Evolutionary conservation across 2,797 vertebrate genomes (phyloP), one percentile per base, ranked within the genome.

Genomic region (Cossypha polioptera): DNA sequence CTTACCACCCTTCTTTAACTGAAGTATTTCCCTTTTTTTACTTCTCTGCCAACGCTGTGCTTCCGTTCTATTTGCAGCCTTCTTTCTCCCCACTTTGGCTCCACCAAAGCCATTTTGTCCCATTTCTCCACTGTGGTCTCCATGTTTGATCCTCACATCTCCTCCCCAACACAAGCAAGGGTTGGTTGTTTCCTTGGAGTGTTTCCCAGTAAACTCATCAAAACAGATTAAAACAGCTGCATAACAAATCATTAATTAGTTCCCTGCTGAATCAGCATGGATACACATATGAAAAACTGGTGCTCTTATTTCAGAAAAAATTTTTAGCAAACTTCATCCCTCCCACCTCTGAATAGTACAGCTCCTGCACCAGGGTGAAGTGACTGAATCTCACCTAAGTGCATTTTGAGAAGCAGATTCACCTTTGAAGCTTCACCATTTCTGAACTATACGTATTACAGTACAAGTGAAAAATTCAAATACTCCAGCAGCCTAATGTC

Each of bases 211-310:
- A 33, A 83, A 20, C n/a, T 84, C 48, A 82, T 62, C 59, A 59
- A 88, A 90, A 71, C 26, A 86, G 33, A 75, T 7, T 7, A 67
- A 72, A 95, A 81, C 31, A 90, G 43, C 16, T 47, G 35, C 88
- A 31, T 47, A 77, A 11, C 62, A 62, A 90, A 86, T 53, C 22
- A 90, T 81, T 90, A 76, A 87, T 77, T 79, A 79, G 74, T 82
- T 92, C 59, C 25, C 61, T 55, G 48, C 31, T 87, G 77, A 89
- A 71, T 82, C 81, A 92, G 68, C 68, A 54, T 43, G 47, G 65
- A 91, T 48, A 54, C 45, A 83, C 89, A 80, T 48, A 77, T 3
- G 20, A 47, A 86, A 86, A 93, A 72, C 5, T 22, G 43, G 35
- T 40, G 25, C 4, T 79, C 31, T 47, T 85, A n/a, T 36, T 89